Conservation (phyloP, 2,113 vertebrate genomes). For the Nansenia antarctica region DNA sequence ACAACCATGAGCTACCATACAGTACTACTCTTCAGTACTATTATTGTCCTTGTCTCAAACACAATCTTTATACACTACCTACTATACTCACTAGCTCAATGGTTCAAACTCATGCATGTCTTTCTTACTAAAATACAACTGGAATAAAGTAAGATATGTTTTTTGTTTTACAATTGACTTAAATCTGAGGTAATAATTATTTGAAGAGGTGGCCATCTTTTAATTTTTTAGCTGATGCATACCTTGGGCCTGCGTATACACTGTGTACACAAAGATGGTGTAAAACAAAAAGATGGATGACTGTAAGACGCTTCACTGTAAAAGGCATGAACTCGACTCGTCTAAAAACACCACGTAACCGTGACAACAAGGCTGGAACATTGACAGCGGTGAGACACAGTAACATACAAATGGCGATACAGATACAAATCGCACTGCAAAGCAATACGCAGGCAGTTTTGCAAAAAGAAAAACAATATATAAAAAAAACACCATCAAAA, state of each 20-base stretch:
- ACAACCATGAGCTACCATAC: too few relatives aligned
- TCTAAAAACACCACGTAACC: slow-evolving; percentile 54
- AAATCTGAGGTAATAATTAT: too few relatives aligned
- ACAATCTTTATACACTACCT: too few relatives aligned
- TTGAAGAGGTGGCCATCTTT: slow-evolving; percentile 10
- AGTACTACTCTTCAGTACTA: too few relatives aligned
- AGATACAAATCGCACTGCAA: slow-evolving; percentile 57
- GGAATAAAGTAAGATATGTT: too few relatives aligned
- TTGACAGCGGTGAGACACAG: slow-evolving; percentile 54
- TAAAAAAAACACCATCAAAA: slow-evolving; percentile 47
- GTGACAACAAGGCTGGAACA: slow-evolving; percentile 59
- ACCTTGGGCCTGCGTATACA: slow-evolving; percentile 15
- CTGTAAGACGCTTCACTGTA: slow-evolving; percentile 55
- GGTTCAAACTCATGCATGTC: too few relatives aligned
- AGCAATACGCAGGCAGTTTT: slow-evolving; percentile 55
- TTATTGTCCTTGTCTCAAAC: too few relatives aligned
- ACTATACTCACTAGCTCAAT: too few relatives aligned
- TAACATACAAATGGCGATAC: slow-evolving; percentile 62
- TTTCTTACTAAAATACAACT: too few relatives aligned
- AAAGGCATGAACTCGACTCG: slow-evolving; percentile 57
- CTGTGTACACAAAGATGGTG: slow-evolving; percentile 47
- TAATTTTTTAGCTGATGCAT: neutral
- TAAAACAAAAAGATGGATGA: slow-evolving; percentile 53
- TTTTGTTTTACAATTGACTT: too few relatives aligned
- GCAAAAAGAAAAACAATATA: slow-evolving; percentile 39